Percentiles rank a stretch among this genome's conserved stretches.
Conservation (phyloP, 2,797 vertebrate species). For the Rhyacichthys aspro region DNA sequence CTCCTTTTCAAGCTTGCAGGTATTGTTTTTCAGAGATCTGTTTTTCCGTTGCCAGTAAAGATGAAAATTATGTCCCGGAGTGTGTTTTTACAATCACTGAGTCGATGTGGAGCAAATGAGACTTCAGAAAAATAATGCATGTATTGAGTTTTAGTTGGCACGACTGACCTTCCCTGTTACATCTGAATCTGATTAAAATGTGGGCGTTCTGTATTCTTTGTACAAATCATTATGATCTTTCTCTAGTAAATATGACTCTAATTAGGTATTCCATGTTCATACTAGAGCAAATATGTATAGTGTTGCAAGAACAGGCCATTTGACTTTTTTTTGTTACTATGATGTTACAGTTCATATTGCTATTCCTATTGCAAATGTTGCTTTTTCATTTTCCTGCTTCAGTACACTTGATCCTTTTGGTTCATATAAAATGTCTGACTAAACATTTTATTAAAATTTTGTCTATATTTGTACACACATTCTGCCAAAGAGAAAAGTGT, state of each 20-base stretch:
- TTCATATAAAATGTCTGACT: too few species aligned
- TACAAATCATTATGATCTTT: conserved; percentile 5
- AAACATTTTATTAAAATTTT: too few species aligned
- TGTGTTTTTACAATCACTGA: conserved; percentile 3
- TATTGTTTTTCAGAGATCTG: neutral
- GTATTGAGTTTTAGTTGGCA: conserved; percentile 3
- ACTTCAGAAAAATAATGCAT: conserved; percentile 1
- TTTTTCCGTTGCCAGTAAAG: conserved; percentile 1
- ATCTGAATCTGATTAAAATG: neutral
- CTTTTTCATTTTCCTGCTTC: too few species aligned
- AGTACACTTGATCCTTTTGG: too few species aligned
- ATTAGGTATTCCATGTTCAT: neutral
- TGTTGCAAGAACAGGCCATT: too few species aligned
- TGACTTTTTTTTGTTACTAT: too few species aligned
- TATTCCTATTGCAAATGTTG: too few species aligned
- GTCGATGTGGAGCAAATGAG: conserved; percentile 12
- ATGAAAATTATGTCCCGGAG: neutral
- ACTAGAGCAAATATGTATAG: too few species aligned
- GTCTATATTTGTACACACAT: too few species aligned
- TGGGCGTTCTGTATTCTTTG: conserved; percentile 5
- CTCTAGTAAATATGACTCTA: neutral
- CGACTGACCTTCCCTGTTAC: neutral
- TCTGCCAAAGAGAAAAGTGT: too few species aligned
- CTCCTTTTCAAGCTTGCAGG: conserved; percentile 5
- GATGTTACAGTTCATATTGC: too few species aligned